Conservation (phyloP, 1,140 invertebrate species). For the Zaprionus lachaisei region DNA sequence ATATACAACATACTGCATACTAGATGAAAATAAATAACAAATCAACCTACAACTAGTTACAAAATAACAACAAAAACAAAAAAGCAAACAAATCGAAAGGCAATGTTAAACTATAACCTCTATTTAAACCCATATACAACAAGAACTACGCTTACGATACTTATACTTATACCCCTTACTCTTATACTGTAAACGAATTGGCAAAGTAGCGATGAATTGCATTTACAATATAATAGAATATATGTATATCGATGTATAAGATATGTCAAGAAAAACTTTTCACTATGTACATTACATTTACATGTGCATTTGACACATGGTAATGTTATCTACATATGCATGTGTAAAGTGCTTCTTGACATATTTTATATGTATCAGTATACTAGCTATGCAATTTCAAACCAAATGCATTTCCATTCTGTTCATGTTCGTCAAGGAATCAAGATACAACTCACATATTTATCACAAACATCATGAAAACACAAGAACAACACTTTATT, state of each 20-base stretch:
- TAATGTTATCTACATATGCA: no score
- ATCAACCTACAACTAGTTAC: constrained; percentile 14
- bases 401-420: constrained; percentile 26
- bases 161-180: constrained; percentile 3
- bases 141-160: constrained; percentile 18
- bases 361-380: neutral
- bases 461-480: constrained; percentile 9
- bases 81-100: constrained; percentile 6
- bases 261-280: no score
- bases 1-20: constrained; percentile 11
- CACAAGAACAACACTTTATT: neutral
- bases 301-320: no score
- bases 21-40: constrained; percentile 9
- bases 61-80: constrained; percentile 32
- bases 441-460: neutral
- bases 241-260: neutral
- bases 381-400: constrained; percentile 32
- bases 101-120: constrained; percentile 8
- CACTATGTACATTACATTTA: no score
- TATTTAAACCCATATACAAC: constrained; percentile 26
- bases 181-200: constrained; percentile 25
- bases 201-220: constrained; percentile 36
- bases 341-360: no score
- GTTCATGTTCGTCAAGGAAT: neutral
- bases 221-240: constrained; percentile 29